Percentiles rank a stretch among this genome's conserved stretches.
Conservation (phyloP, 1,140 invertebrate genomes). For the Probaryconus sp. region DNA sequence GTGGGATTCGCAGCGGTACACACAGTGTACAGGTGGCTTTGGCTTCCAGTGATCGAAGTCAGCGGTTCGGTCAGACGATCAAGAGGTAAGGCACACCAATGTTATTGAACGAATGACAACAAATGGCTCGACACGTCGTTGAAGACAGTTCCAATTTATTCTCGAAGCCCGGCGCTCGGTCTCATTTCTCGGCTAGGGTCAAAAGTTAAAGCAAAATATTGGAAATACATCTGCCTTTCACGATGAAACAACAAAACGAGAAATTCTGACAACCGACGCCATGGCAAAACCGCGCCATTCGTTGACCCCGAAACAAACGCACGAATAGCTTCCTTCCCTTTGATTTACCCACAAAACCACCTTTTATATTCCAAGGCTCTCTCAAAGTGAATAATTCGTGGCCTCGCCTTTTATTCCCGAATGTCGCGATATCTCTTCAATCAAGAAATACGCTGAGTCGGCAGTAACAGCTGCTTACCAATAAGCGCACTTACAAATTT, state of each 20-base stretch:
- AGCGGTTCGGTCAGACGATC: slow-evolving; percentile 40
- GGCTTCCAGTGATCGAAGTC: slow-evolving; percentile 42
- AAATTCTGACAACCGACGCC: slow-evolving; percentile 10
- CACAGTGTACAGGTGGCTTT: slow-evolving; percentile 28
- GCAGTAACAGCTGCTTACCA: no score
- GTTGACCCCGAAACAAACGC: slow-evolving; percentile 31
- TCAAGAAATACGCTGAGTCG: background rate
- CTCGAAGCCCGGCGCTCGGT: slow-evolving; percentile 38
- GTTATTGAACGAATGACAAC: slow-evolving; percentile 73
- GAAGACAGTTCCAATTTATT: slow-evolving; percentile 74
- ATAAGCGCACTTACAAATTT: slow-evolving; percentile 17
- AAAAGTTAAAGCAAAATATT: slow-evolving; percentile 61
- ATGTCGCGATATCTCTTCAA: slow-evolving; percentile 1
- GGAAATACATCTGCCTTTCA: slow-evolving; percentile 63
- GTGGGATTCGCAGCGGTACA: background rate
- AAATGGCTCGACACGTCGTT: slow-evolving; percentile 67
- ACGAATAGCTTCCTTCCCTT: slow-evolving; percentile 41
- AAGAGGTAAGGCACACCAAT: slow-evolving; percentile 49
- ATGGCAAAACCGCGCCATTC: slow-evolving; percentile 1
- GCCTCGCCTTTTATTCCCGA: background rate
- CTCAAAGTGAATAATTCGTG: slow-evolving; percentile 21
- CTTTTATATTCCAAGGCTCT: slow-evolving; percentile 23
- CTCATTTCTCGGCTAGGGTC: slow-evolving; percentile 7
- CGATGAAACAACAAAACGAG: slow-evolving; percentile 26
- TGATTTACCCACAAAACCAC: slow-evolving; percentile 24